These are phyloP conservation scores for Magallana angulata DNA, from an alignment of 1,140 invertebrate species.

Conservation along the genomic window DNA sequence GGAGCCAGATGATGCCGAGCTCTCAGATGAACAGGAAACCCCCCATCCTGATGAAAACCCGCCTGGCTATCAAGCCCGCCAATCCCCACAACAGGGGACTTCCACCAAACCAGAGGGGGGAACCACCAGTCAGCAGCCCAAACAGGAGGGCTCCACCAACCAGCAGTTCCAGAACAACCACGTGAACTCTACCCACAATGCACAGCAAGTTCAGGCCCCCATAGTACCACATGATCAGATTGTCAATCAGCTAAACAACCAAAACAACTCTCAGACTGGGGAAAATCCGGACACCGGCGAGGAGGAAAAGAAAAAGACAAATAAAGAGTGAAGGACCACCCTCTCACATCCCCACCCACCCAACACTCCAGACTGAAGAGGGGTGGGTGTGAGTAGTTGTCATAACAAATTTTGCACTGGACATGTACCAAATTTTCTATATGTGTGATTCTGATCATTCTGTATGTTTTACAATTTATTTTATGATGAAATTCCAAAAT, in stretches of 20 bases:
- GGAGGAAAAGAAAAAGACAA: conserved; percentile 58
- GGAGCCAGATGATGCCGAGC: conserved; percentile 78
- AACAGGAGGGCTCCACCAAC: conserved; percentile 44
- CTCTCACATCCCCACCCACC: no score
- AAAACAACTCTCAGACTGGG: conserved; percentile 41
- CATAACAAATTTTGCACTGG: neutral
- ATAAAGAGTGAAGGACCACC: neutral
- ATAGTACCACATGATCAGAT: conserved; percentile 73
- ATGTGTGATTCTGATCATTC: neutral
- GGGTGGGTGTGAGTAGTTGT: neutral
- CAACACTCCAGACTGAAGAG: neutral
- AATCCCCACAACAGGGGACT: conserved; percentile 48
- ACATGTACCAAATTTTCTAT: neutral
- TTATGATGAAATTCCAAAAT: neutral
- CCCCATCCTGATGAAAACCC: conserved; percentile 72
- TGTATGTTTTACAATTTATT: neutral
- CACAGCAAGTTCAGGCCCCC: conserved; percentile 52
- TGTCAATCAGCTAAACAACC: conserved; percentile 71
- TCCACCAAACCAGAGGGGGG: conserved; percentile 37
- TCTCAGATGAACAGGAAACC: conserved; percentile 79
- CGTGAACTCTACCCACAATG: conserved; percentile 58
- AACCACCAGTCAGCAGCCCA: conserved; percentile 8
- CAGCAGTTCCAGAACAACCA: conserved; percentile 69
- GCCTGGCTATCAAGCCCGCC: conserved; percentile 50
- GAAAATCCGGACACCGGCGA: conserved; percentile 70